Conservation (phyloP, 35 echinoderm and acorn worm genomes). For the Ptychodera flava region DNA sequence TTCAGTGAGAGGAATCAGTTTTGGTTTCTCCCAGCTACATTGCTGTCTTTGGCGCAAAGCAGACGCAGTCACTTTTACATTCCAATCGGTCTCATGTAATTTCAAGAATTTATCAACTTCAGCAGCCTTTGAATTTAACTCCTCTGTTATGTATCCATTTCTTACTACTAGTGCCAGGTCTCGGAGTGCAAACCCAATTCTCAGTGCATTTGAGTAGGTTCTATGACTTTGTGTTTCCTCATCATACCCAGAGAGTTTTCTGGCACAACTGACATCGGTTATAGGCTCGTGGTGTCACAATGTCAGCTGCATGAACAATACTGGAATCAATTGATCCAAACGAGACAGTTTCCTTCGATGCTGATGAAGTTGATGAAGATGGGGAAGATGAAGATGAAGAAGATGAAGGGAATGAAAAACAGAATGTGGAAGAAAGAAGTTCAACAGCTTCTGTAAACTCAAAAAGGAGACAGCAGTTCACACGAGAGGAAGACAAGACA, state of each 20-base stretch:
- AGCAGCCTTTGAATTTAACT: background rate
- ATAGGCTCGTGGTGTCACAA: no score
- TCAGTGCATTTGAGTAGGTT: slow-evolving; percentile 44
- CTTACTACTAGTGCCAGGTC: slow-evolving; percentile 30
- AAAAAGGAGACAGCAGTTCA: no score
- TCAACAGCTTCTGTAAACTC: no score
- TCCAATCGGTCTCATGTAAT: slow-evolving; percentile 13
- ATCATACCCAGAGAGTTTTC: slow-evolving; percentile 47
- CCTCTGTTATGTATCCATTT: slow-evolving; percentile 13
- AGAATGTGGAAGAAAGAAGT: no score
- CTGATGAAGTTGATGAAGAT: no score
- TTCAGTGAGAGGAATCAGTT: slow-evolving; percentile 27
- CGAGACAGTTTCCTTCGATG: no score
- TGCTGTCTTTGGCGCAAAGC: slow-evolving; percentile 22
- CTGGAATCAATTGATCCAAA: no score
- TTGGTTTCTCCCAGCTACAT: slow-evolving; percentile 26
- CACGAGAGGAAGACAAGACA: no score
- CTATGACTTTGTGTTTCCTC: slow-evolving; percentile 7
- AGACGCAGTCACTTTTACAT: slow-evolving; percentile 27
- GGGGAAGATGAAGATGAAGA: no score
- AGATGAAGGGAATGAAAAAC: no score
- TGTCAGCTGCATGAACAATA: no score
- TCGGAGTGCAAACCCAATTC: slow-evolving; percentile 42
- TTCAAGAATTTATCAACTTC: slow-evolving; percentile 43
- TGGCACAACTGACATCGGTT: no score